A percentile compares a stretch with the other conserved stretches of the same genome.
Conservation (phyloP, 2,113 vertebrate genomes). For the Chaetodon auriga region DNA sequence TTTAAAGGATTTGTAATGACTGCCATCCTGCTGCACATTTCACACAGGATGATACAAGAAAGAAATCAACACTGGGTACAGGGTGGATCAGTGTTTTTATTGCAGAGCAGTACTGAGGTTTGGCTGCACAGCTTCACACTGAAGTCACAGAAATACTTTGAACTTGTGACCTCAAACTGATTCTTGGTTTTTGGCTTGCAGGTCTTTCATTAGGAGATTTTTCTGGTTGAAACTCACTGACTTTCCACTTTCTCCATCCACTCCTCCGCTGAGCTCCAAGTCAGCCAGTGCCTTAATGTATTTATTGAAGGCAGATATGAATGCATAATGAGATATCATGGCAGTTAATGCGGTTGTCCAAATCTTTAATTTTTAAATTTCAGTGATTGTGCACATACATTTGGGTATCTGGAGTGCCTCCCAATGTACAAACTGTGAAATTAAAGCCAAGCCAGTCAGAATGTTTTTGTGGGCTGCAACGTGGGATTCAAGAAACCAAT, state of each 20-base stretch:
- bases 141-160: constrained; percentile 60
- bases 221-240: constrained; percentile 39
- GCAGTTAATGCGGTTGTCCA: not conserved
- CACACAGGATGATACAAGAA: constrained; percentile 19
- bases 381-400: too few relatives aligned
- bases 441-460: too few relatives aligned
- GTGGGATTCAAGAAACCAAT: too few relatives aligned
- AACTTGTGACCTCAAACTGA: constrained; percentile 62
- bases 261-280: not conserved
- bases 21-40: not conserved
- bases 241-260: constrained; percentile 27
- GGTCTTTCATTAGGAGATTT: constrained; percentile 61
- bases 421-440: too few relatives aligned
- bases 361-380: not conserved
- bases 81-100: constrained; percentile 20
- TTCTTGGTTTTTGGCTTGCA: constrained; percentile 44
- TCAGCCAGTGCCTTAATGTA: constrained; percentile 16
- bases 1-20: not conserved
- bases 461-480: too few relatives aligned
- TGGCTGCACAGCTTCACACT: constrained; percentile 42
- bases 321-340: not conserved
- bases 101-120: constrained; percentile 49
- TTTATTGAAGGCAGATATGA: constrained; percentile 14
- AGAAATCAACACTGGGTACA: not conserved
- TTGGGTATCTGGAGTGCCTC: too few relatives aligned